Percentiles rank a stretch among this genome's conserved stretches.
Evolutionary conservation across 2,113 vertebrate genomes (phyloP).

Genomic region (Sakesphorus luctuosus): DNA sequence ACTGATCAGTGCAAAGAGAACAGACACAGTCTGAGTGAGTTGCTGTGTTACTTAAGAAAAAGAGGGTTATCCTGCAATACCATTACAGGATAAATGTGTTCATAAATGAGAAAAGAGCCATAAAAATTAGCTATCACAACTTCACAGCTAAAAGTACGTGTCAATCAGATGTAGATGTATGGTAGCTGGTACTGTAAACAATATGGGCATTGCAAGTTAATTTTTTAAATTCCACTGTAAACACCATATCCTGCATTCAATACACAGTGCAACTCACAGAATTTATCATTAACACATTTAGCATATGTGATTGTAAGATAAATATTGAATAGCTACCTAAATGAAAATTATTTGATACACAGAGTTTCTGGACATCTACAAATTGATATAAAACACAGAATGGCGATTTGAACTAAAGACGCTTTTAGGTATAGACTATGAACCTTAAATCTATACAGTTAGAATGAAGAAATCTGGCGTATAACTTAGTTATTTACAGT

Average conservation of each 20-base stretch:
- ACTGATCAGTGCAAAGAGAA: background rate
- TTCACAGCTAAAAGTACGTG: background rate
- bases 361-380: background rate
- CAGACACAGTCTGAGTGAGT: background rate
- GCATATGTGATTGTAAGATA: background rate
- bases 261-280: background rate
- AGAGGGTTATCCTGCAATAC: background rate
- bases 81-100: background rate
- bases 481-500: background rate
- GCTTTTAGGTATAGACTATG: background rate
- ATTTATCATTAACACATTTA: background rate
- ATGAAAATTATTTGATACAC: background rate
- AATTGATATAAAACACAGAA: background rate
- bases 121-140: background rate
- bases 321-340: background rate
- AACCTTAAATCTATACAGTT: background rate
- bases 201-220: background rate
- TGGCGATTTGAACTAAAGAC: background rate
- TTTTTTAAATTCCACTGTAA: background rate
- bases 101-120: background rate
- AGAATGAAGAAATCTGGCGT: background rate
- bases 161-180: background rate
- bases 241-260: fast-evolving
- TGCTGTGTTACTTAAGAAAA: background rate
- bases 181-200: background rate